Percentiles rank a stretch among this genome's conserved stretches.
These are phyloP conservation scores for Seira sanloemensis DNA, from an alignment of 2,888 invertebrate species.

Conservation along the genomic window DNA sequence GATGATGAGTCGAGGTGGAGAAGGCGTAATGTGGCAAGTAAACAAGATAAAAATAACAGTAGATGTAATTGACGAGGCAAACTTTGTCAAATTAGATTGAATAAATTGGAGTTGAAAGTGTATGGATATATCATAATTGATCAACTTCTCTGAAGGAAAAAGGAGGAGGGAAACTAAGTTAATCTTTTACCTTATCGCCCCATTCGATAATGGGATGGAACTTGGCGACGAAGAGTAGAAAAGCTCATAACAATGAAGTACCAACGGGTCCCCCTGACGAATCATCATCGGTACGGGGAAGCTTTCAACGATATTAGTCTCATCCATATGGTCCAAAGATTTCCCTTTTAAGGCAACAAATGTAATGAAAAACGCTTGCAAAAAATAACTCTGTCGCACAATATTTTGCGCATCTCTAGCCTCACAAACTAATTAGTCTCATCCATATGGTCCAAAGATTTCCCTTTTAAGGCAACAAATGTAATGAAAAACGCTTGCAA, in stretches of 20 bases:
- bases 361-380: background rate
- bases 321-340: constrained; percentile 58
- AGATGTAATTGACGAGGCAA: background rate
- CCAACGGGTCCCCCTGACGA: constrained; percentile 69
- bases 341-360: constrained; percentile 41
- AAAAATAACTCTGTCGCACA: too few species aligned
- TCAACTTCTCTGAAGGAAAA: background rate
- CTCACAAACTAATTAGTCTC: too few species aligned
- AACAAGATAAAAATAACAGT: background rate
- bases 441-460: constrained; percentile 57
- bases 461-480: constrained; percentile 37
- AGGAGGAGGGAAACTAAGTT: constrained; percentile 10
- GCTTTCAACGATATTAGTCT: constrained; percentile 66
- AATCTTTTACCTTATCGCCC: background rate
- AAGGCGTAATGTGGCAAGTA: background rate
- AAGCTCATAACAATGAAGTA: constrained; percentile 70
- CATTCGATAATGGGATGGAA: constrained; percentile 35
- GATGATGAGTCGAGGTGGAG: background rate
- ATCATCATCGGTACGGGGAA: constrained; percentile 69
- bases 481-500: background rate
- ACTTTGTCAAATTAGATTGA: constrained; percentile 6
- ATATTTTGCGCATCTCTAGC: too few species aligned
- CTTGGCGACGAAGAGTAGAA: constrained; percentile 36
- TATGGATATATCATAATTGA: constrained; percentile 7
- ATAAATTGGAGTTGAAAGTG: constrained; percentile 1